Evolutionary conservation across 2,888 invertebrate genomes (phyloP).

Genomic region (Leptinotarsa tumamoca): DNA sequence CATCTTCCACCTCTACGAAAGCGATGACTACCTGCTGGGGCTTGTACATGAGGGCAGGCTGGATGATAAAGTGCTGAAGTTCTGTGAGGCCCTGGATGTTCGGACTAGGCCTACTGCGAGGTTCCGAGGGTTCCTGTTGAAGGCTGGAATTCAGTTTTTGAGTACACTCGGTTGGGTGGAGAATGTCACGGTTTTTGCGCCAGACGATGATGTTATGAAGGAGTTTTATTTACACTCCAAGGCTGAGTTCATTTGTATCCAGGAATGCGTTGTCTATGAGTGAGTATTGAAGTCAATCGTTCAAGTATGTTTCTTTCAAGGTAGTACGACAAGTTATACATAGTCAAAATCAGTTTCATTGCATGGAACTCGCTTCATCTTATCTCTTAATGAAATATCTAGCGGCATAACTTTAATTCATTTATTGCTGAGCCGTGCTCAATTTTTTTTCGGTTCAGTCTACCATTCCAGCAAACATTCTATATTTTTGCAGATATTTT

Average conservation of each 20-base stretch:
- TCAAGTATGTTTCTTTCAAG: neutral
- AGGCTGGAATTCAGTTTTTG: conserved; percentile 57
- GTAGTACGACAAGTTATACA: too few relatives aligned
- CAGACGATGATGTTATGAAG: conserved; percentile 54
- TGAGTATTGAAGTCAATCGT: conserved; percentile 46
- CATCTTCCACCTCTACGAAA: conserved; percentile 57
- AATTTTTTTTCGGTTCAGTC: too few relatives aligned
- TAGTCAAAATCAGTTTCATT: too few relatives aligned
- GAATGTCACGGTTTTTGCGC: conserved; percentile 60
- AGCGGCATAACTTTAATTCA: too few relatives aligned
- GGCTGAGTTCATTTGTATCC: conserved; percentile 60
- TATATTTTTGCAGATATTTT: too few relatives aligned
- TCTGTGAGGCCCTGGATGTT: conserved; percentile 57
- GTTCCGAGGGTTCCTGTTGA: conserved; percentile 51
- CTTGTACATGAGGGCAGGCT: conserved; percentile 51
- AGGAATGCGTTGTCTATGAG: conserved; percentile 56
- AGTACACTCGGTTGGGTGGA: conserved; percentile 56
- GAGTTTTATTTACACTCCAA: conserved; percentile 59
- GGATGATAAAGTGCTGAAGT: conserved; percentile 51
- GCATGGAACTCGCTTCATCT: too few relatives aligned
- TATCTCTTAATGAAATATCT: too few relatives aligned
- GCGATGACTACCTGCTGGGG: conserved; percentile 54
- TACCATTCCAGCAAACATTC: too few relatives aligned
- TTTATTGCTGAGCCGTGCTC: too few relatives aligned
- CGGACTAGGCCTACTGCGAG: conserved; percentile 47